A percentile compares a stretch with the other conserved stretches of the same genome.
Conservation (phyloP, 2,113 vertebrate species). For the Oryzias javanicus region DNA sequence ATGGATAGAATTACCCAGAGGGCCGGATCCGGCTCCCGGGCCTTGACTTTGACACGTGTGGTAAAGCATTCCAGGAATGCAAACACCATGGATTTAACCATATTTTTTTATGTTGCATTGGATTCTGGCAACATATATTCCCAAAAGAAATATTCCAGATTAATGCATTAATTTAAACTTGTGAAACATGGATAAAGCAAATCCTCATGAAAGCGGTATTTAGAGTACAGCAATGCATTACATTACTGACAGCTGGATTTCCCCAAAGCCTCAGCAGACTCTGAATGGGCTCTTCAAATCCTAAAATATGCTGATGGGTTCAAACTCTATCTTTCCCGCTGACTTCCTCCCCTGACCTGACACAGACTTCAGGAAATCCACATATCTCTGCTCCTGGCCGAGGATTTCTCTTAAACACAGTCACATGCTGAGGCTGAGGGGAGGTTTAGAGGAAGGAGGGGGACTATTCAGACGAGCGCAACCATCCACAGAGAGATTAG, state of each 20-base stretch:
- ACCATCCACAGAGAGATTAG: constrained; percentile 74
- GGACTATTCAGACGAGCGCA: constrained; percentile 43
- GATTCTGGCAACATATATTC: constrained; percentile 38
- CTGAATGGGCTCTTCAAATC: constrained; percentile 67
- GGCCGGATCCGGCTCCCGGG: too few relatives aligned
- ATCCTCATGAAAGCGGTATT: constrained; percentile 33
- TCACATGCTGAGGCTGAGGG: constrained; percentile 70
- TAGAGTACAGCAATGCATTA: constrained; percentile 28
- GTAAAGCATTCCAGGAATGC: constrained; percentile 44
- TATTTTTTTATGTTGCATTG: constrained; percentile 35
- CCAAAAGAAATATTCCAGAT: constrained; percentile 28
- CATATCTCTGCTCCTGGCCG: constrained; percentile 65
- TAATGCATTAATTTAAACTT: constrained; percentile 55
- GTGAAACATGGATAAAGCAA: constrained; percentile 52
- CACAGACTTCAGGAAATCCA: constrained; percentile 64
- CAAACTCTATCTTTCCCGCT: constrained; percentile 57
- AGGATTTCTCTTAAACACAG: constrained; percentile 74
- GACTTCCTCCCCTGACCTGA: constrained; percentile 64
- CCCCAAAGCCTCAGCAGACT: constrained; percentile 52
- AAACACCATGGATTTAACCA: constrained; percentile 36
- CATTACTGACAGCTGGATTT: constrained; percentile 55
- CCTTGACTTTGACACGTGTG: too few relatives aligned
- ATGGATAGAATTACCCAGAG: too few relatives aligned
- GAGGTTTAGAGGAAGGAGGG: constrained; percentile 48
- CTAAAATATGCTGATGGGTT: constrained; percentile 77